These are phyloP conservation scores for Sterrhoptilus dennistouni DNA, from an alignment of 2,113 vertebrate species.

Conservation along the genomic window DNA sequence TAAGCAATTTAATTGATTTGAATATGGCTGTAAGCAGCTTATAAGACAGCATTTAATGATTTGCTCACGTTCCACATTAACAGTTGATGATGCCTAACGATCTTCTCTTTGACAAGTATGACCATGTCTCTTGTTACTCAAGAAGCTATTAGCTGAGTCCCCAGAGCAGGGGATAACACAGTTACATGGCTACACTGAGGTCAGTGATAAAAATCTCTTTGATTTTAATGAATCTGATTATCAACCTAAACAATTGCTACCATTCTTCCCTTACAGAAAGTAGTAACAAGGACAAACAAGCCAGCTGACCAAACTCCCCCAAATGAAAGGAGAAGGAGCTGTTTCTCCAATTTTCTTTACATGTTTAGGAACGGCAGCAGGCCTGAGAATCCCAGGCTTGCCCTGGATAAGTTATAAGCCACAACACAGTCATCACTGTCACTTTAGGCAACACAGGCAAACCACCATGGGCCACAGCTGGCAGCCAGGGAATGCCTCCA, in stretches of 20 bases:
- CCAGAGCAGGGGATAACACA: background rate
- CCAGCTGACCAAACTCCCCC: background rate
- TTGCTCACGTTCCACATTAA: background rate
- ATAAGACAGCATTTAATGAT: background rate
- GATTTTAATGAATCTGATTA: background rate
- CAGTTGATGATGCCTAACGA: background rate
- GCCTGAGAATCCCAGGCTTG: background rate
- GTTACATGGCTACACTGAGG: background rate
- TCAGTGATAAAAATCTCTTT: background rate
- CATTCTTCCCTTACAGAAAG: background rate
- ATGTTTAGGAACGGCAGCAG: background rate
- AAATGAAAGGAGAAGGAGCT: accelerated
- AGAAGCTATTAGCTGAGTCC: background rate
- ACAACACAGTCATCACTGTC: background rate
- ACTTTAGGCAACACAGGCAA: background rate
- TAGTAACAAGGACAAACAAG: background rate
- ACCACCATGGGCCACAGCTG: background rate
- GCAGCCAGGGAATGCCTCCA: accelerated
- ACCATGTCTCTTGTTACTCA: background rate
- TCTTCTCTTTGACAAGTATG: background rate
- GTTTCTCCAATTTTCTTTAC: background rate
- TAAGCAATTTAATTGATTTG: background rate
- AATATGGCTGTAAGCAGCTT: background rate
- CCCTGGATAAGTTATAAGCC: background rate
- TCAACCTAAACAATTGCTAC: background rate